Base-by-base conservation (phyloP, 2,113 vertebrate species). In the Chlorodrepanis virens region DNA sequence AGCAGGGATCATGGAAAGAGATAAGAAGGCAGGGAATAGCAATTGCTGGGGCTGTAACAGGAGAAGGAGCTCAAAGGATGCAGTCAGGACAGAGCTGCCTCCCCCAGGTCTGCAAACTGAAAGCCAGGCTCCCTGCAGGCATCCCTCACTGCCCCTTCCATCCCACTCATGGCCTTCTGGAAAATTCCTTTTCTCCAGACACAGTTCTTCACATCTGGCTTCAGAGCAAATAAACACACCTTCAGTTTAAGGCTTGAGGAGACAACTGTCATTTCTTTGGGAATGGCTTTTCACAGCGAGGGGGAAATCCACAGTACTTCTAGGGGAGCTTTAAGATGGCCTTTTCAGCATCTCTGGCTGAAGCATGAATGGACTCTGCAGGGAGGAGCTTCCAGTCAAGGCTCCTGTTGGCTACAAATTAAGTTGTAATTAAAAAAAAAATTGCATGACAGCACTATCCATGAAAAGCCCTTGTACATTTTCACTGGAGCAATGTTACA, bases 381-480 rank as follows among this genome's bases (percentile, higher is more conserved):
- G 75, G 67, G 42, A 83, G 14, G 14, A 94, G 33, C 57, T 85
- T 87, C 45, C 68, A 87, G 53, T 44, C 68, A 63, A 61, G 42
- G 70, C 67, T 90, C 56, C 83, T 20, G 31, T 75, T 68, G 53
- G 52, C 49, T 93, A 20, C 74, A 91, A 76, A 90, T 79, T 72
- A 84, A 91, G 29, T 60, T 87, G 33, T 87, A 91, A 90, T 95
- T 87, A 35, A 87, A 83, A 92, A 77, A 70, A 70, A 68, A 60
- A 23, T 10, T 20, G 65, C 35, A 70, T 65, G 72, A 70, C 64
- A 72, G 53, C 40, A 37, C 29, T 63, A 27, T 5, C 59, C 52
- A 29, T 24, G 23, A 27, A 50, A 87, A 94, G 9, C 50, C 69
- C 17, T 61, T 3, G 8, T 14, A 37, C 50, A 24, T 72, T 92